Evolutionary conservation across 2,797 vertebrate species (phyloP), one percentile per base, ranked within the genome.

Genomic region (Phaenicophaeus curvirostris): DNA sequence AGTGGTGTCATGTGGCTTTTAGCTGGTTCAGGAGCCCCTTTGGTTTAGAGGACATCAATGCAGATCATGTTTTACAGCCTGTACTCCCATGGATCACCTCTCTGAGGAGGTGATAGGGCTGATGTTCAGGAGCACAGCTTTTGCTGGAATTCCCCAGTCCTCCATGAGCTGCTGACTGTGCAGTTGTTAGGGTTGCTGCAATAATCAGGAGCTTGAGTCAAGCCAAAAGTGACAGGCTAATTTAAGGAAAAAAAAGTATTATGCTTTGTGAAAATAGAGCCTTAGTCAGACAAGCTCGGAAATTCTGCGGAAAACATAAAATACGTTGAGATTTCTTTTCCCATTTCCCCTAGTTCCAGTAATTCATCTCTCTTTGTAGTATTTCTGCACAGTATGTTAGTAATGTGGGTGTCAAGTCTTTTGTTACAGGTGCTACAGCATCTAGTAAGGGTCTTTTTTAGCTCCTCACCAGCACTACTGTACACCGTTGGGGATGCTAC

Each of bases 41-140:
- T 55, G 41, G 20, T 35, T 87, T 1, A 1, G 16, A 72, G 37
- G n/a, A 30, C 31, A 80, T 62, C 44, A 50, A 33, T 19, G 6
- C n/a, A 54, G 12, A 5, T 83, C 0, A 2, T 10, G 2, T 88
- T 90, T 78, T 84, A 46, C 39, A 96, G 69, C n/a, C 17, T 3
- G 0, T 53, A 7, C 24, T 28, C 31, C 69, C 1, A 1, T 15
- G 42, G 58, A 13, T 21, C 21, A 4, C 51, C 16, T 77, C 33
- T 55, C 33, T 53, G 50, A 65, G 76, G 35, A 13, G 14, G 28
- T 0, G 14, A 16, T 1, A 1, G 25, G 9, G 50, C 16, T 37
- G 46, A 30, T 0, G 0, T 54, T 65, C 1, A 4, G 65, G 28
- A 80, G 31, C 1, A 0, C 13, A 14, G 15, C 3, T 31, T 33